Evolutionary conservation across 2,888 invertebrate genomes (phyloP), one percentile per base, ranked within the genome.

Genomic region (Lucinisca nassula): DNA sequence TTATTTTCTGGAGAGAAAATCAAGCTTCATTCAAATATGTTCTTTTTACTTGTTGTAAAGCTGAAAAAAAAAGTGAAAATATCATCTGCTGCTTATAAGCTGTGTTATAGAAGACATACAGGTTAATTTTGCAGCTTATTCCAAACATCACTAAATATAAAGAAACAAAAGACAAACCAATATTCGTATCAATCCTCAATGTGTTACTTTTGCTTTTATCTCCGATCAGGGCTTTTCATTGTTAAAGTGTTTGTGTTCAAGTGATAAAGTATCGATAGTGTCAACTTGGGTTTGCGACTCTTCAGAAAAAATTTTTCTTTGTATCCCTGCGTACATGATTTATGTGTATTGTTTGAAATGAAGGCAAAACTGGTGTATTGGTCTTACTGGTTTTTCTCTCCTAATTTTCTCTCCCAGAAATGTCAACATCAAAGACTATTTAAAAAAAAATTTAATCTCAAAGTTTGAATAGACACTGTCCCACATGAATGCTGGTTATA

Each of bases 141-240:
- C 67, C 35, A 67, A 35, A 35, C 67, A 35, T 67, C 67, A 21
- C 67, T 67, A 35, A 24, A 58, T 10, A 58, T 27, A 35, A 35
- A 14, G 1, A 35, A 21, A 32, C 17, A 32, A 35, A 67, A 67
- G 67, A 67, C 14, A 67, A 67, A 32, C 35, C 30, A 6, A 24
- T 21, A 17, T 10, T 67, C 67, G 35, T 32, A 67, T 35, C 32
- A 67, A 67, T 67, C 67, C 35, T 67, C 67, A 74, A 74, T 74
- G 74, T 74, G 74, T 74, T 74, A 74, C 74, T 74, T 74, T 74
- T 74, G 30, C 74, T 74, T 74, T 74, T 24, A 74, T 74, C 74
- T 74, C 40, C 32, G 35, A 67, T 67, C 67, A 35, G 24, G 8
- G 67, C 35, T 67, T 67, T 67, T 67, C 67, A 67, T 67, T 67